phyloP scores from a whole-genome alignment of 2,888 invertebrate species.

The Matsumyia berberina region DNA sequence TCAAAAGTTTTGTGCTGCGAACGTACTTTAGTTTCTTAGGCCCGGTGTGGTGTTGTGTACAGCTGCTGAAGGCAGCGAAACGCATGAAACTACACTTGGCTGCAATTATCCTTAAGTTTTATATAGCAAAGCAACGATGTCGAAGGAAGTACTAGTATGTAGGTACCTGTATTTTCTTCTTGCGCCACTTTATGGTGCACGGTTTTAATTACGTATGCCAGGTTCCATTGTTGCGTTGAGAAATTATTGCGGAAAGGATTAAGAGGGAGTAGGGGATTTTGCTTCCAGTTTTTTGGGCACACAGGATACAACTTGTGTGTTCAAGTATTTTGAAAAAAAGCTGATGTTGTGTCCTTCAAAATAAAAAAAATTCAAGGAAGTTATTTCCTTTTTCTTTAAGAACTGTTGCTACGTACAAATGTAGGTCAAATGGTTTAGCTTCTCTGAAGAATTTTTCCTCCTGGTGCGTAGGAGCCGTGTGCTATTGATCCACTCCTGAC shows the following conservation, averaged over 20 bases:
- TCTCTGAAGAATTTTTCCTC: background rate
- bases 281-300: constrained; percentile 23
- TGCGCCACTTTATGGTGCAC: constrained; percentile 2
- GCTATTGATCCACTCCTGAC: no score
- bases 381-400: background rate
- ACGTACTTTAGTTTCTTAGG: background rate
- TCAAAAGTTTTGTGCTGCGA: background rate
- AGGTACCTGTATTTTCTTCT: constrained; percentile 20
- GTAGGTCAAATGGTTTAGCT: background rate
- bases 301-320: constrained; percentile 1
- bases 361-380: background rate
- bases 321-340: constrained; percentile 4
- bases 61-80: constrained; percentile 17
- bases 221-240: constrained; percentile 14
- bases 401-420: background rate
- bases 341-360: background rate
- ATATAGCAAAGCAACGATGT: background rate
- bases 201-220: constrained; percentile 36
- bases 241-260: constrained; percentile 29
- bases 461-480: background rate
- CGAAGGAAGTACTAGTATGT: background rate
- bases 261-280: constrained; percentile 5
- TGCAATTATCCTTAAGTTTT: constrained; percentile 33
- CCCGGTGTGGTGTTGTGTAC: constrained; percentile 4
- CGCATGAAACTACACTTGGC: constrained; percentile 22